Evolutionary conservation across 2,797 vertebrate genomes (phyloP).

Genomic region (Graptemys geographica): DNA sequence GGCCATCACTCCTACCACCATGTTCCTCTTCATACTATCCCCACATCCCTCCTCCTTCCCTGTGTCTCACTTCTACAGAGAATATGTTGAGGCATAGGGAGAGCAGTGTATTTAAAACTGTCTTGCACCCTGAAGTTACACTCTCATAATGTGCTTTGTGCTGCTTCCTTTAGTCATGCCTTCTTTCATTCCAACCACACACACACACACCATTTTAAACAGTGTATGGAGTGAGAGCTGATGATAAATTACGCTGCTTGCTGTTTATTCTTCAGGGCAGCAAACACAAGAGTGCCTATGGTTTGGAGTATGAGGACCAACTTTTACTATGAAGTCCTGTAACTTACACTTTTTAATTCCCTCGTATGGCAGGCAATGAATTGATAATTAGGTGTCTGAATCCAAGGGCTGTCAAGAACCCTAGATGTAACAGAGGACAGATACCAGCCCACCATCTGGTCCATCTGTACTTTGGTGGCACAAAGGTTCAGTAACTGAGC

Average conservation of each 20-base stretch:
- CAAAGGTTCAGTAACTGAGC: background rate
- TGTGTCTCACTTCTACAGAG: background rate
- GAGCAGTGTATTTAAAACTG: background rate
- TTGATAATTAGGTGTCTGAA: background rate
- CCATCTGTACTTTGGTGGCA: background rate
- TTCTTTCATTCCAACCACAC: slow-evolving; percentile 10
- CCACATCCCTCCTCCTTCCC: background rate
- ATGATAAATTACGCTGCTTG: background rate
- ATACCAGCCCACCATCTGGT: background rate
- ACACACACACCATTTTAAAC: slow-evolving; percentile 25
- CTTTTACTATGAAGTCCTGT: background rate
- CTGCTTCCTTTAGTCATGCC: background rate
- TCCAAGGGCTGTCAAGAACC: background rate
- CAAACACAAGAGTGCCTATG: background rate
- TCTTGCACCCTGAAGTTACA: background rate
- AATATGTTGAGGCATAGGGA: background rate
- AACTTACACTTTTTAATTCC: background rate
- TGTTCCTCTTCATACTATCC: background rate
- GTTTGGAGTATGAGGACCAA: background rate
- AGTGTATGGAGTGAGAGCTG: background rate
- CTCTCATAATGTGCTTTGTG: background rate
- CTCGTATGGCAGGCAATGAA: background rate
- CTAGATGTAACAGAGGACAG: background rate
- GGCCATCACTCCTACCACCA: background rate
- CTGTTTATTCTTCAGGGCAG: background rate